Conservation (phyloP, 1,140 invertebrate species). For the Bradysia coprophila region DNA sequence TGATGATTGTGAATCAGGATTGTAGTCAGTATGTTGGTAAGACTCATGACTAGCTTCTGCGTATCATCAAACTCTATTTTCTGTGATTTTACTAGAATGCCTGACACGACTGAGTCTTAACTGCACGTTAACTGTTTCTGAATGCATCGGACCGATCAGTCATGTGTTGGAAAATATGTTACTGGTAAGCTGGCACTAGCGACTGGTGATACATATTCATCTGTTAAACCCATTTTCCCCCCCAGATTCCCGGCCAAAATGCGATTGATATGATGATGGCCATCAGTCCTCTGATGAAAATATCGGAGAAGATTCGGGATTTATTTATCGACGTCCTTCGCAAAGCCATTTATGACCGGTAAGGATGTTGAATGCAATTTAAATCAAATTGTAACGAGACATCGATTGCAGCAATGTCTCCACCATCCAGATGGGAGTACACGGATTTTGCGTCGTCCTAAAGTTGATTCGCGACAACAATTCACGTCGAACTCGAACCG, state of each 20-base stretch:
- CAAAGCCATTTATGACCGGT: slow-evolving; percentile 17
- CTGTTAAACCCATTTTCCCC: no score
- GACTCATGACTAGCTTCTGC: background rate
- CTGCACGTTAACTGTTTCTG: slow-evolving; percentile 19
- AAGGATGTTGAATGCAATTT: no score
- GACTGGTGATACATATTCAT: no score
- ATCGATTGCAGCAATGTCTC: no score
- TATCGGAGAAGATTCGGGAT: slow-evolving; percentile 16
- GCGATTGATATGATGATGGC: slow-evolving; percentile 24
- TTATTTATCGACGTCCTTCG: slow-evolving; percentile 17
- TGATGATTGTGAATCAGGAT: slow-evolving; percentile 20
- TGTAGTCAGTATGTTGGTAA: slow-evolving; percentile 17
- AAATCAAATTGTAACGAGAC: no score
- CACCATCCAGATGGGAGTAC: slow-evolving; percentile 18
- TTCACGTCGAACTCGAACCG: slow-evolving; percentile 11
- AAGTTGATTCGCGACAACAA: slow-evolving; percentile 21
- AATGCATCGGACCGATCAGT: slow-evolving; percentile 15
- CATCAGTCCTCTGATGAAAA: slow-evolving; percentile 16
- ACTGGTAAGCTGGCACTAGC: slow-evolving; percentile 9
- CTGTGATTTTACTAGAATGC: slow-evolving; percentile 16
- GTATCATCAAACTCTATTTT: no score
- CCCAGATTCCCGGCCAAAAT: slow-evolving; percentile 20
- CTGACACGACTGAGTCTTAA: slow-evolving; percentile 17
- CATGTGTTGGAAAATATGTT: slow-evolving; percentile 19
- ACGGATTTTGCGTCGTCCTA: slow-evolving; percentile 21